Evolutionary conservation across 2,113 vertebrate species (phyloP), one percentile per base, ranked within the genome.

Genomic region (Melanostigma gelatinosum): DNA sequence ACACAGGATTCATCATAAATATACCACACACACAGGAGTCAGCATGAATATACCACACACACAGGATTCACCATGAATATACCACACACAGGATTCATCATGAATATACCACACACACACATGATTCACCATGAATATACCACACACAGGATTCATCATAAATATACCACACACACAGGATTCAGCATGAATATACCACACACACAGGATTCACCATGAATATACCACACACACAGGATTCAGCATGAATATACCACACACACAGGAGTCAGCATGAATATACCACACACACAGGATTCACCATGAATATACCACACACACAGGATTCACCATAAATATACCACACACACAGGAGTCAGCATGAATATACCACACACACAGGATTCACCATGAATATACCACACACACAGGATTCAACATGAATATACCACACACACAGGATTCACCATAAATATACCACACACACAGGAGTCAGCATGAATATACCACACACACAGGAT

Each of bases 161-260:
- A 1, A 46, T 15, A 44, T 13, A 13, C 0, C 4, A n/a, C 13
- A 54, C 1, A 1, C 13, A 16, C 7, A 0, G 13, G 16, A 60
- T 20, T 78, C 7, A 34, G 4, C 5, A 5, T 34, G 32, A 1
- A 46, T 15, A 44, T 13, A 13, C 0, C 4, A n/a, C 13, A 54
- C 1, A 24, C 24, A 24, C 24, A 24, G 24, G 24, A 24, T 24
- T 24, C 24, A 24, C 24, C 24, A 24, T 24, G 24, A 24, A 24
- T 24, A 24, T 24, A 24, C 24, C 24, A 24, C 24, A 24, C 24
- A 24, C 24, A 24, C 24, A 24, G 24, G 24, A 24, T 24, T 24
- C 24, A 24, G 1, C 24, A 24, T 24, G 24, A 24, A 24, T 24
- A 24, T 24, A 24, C 24, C 24, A 24, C 24, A 24, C n/a, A n/a